Conservation (phyloP, 2,888 invertebrate genomes). For the Mesoligia furuncula region DNA sequence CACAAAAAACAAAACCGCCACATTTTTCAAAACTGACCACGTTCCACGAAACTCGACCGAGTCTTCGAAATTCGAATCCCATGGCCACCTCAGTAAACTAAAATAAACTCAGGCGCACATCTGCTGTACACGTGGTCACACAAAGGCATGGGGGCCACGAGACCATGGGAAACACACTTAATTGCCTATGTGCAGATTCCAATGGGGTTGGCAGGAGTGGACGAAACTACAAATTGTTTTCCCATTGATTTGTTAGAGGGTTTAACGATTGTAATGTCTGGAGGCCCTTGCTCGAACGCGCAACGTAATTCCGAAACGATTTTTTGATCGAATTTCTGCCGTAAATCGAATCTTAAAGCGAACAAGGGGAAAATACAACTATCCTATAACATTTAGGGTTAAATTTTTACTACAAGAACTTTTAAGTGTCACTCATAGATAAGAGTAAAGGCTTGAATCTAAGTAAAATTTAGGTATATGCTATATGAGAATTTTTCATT, state of each 20-base stretch:
- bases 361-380: not conserved
- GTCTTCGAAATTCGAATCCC: slow-evolving; percentile 32
- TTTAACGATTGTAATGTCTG: not conserved
- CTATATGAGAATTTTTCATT: not conserved
- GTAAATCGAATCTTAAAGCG: too few species aligned
- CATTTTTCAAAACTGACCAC: slow-evolving; percentile 17
- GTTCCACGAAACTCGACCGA: slow-evolving; percentile 20
- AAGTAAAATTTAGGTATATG: not conserved
- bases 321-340: not conserved
- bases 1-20: not conserved
- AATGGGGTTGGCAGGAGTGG: slow-evolving; percentile 44
- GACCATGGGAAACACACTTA: slow-evolving; percentile 65
- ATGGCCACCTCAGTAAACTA: slow-evolving; percentile 64
- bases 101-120: slow-evolving; percentile 79
- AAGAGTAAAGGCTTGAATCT: not conserved
- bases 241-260: slow-evolving; percentile 23
- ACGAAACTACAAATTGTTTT: slow-evolving; percentile 45
- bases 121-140: slow-evolving; percentile 83
- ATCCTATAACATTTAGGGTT: not conserved
- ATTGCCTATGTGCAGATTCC: slow-evolving; percentile 62
- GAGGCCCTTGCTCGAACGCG: not conserved
- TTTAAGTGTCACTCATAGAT: too few species aligned
- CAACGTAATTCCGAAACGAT: too few species aligned
- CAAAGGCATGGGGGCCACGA: slow-evolving; percentile 74
- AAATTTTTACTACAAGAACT: not conserved